phyloP scores from a whole-genome alignment of 2,888 invertebrate species.

The Chirona hameri region DNA sequence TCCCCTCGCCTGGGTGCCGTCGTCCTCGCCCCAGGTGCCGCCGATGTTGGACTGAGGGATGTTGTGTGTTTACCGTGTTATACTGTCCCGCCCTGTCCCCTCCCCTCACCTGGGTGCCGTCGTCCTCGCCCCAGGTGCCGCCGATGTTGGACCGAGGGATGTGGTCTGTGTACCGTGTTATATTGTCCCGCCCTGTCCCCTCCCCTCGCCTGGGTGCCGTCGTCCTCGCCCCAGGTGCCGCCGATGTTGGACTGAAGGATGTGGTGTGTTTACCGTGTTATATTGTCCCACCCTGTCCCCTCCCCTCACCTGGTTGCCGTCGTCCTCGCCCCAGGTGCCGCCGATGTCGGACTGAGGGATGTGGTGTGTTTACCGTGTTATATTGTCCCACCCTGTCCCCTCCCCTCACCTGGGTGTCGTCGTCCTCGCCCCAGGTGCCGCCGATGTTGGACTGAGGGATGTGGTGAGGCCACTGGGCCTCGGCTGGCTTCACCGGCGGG shows the following conservation, averaged over 20 bases:
- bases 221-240: conserved; percentile 70
- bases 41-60: conserved; percentile 84
- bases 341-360: conserved; percentile 84
- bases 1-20: background rate
- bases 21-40: conserved; percentile 70
- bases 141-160: conserved; percentile 84
- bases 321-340: conserved; percentile 70
- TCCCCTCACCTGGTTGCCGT: background rate
- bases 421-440: conserved; percentile 93
- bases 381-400: conserved; percentile 72
- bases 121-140: conserved; percentile 70
- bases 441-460: conserved; percentile 85
- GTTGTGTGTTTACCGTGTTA: conserved; percentile 51
- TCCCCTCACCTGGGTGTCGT: conserved; percentile 83
- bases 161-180: conserved; percentile 51
- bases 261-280: conserved; percentile 51
- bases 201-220: background rate
- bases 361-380: conserved; percentile 51
- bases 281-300: no score
- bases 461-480: conserved; percentile 76
- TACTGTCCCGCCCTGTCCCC: no score
- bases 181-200: no score
- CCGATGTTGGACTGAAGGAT: conserved; percentile 84
- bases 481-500: conserved; percentile 66
- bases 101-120: background rate